Evolutionary conservation across 2,113 vertebrate species (phyloP).

Genomic region (Lonchura striata): DNA sequence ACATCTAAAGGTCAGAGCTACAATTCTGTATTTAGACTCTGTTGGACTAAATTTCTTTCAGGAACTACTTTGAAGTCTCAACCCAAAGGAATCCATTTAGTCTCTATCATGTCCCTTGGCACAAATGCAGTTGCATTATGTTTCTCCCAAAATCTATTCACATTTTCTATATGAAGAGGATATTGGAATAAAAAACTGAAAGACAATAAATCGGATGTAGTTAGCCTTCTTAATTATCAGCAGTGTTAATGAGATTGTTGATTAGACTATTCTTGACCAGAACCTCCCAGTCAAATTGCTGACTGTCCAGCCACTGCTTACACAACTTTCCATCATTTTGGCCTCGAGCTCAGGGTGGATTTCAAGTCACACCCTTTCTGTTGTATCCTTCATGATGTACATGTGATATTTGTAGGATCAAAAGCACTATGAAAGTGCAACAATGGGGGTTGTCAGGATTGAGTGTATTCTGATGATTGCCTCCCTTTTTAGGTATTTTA

Average conservation of each 20-base stretch:
- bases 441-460: not conserved
- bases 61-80: not conserved
- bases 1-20: not conserved
- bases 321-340: not conserved
- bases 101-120: not conserved
- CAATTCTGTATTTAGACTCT: not conserved
- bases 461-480: not conserved
- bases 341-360: not conserved
- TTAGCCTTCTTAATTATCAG: not conserved
- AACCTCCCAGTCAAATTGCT: rapidly evolving
- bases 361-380: not conserved
- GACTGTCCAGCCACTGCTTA: not conserved
- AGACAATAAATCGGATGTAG: not conserved
- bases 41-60: not conserved
- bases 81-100: not conserved
- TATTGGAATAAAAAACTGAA: not conserved
- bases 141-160: not conserved
- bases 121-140: not conserved
- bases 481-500: not conserved
- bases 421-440: not conserved
- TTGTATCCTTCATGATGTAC: not conserved
- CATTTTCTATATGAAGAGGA: rapidly evolving
- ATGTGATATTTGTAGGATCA: not conserved
- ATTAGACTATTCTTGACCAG: not conserved
- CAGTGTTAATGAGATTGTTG: not conserved